Base-by-base conservation (phyloP, 2,888 invertebrate species). In the Cynaeus angustus region DNA sequence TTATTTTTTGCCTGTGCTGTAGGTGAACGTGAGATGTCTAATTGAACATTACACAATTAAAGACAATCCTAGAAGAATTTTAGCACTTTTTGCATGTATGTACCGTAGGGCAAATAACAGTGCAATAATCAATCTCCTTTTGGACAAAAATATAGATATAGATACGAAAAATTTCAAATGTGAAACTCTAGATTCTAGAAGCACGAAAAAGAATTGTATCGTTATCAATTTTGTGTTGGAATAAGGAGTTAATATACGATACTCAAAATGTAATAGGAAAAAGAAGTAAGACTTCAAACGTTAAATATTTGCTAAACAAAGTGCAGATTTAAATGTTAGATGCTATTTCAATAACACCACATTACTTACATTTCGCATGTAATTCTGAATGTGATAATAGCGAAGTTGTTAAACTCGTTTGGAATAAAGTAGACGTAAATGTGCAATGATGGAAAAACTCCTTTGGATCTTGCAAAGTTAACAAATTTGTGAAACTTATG, bases 361-460 rank as follows among this genome's bases (percentile, higher is more conserved):
- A 12, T 43, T 43, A n/a, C n/a, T n/a, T n/a, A 7, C 43, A 43
- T 43, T 43, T 12, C 12, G 43, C 43, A 12, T 43, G 10, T 10
- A 7, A 13, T 1, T 4, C 43, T 3, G 7, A 0, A 9, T 3
- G 10, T 7, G 12, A 10, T 12, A 43, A 43, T 3, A 3, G 1
- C 9, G 12, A 43, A 10, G 7, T 43, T 10, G 12, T 43, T 2
- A 13, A 43, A 3, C 21, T 21, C 4, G 1, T 12, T 1, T 43
- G 3, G 43, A 43, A 13, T 10, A 13, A 43, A 13, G 43, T 5
- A 6, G 43, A 43, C 43, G 12, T 43, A 13, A 43, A 43, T 10
- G 43, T 12, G 10, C 43, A 2, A 0, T 10, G 12, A 43, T 10
- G 43, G 43, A 10, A 43, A n/a, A 12, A 43, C 43, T 43, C 10